These are phyloP conservation scores for Galerucella nymphaeae DNA, from an alignment of 2,888 invertebrate species.

Conservation along the genomic window DNA sequence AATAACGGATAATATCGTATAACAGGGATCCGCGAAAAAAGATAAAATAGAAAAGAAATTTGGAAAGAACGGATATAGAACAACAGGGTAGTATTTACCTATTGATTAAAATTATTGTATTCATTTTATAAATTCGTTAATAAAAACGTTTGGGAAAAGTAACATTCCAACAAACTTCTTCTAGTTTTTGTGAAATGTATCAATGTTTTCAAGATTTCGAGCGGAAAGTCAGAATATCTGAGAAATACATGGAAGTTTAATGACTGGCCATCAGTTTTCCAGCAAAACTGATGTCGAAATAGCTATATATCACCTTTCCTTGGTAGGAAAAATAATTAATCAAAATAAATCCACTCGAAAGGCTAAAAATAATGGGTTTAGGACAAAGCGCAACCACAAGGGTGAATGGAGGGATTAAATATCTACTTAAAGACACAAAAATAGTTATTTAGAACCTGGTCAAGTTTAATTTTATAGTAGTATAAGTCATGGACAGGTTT, in stretches of 20 bases:
- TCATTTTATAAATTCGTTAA: no score
- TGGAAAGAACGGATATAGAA: no score
- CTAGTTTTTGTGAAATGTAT: slow-evolving; percentile 12
- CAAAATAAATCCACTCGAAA: slow-evolving; percentile 38
- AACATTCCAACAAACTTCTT: not conserved
- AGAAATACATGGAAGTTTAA: slow-evolving; percentile 35
- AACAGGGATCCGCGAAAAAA: no score
- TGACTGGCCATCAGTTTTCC: slow-evolving; percentile 33
- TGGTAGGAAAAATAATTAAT: slow-evolving; percentile 34
- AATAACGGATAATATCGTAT: no score
- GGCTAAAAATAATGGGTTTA: slow-evolving; percentile 29
- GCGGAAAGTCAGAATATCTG: slow-evolving; percentile 22
- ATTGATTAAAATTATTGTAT: no score
- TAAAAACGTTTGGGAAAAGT: not conserved
- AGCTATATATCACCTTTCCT: slow-evolving; percentile 39
- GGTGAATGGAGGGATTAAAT: not conserved
- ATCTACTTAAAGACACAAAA: not conserved
- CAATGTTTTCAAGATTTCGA: slow-evolving; percentile 13
- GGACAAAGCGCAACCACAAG: not conserved
- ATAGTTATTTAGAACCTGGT: not conserved
- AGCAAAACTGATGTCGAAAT: slow-evolving; percentile 35
- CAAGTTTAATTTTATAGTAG: not conserved
- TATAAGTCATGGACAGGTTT: no score
- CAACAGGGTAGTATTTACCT: no score
- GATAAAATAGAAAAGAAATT: no score